These are phyloP conservation scores for Lathamus discolor DNA, from an alignment of 2,113 vertebrate genomes.

Conservation along the genomic window DNA sequence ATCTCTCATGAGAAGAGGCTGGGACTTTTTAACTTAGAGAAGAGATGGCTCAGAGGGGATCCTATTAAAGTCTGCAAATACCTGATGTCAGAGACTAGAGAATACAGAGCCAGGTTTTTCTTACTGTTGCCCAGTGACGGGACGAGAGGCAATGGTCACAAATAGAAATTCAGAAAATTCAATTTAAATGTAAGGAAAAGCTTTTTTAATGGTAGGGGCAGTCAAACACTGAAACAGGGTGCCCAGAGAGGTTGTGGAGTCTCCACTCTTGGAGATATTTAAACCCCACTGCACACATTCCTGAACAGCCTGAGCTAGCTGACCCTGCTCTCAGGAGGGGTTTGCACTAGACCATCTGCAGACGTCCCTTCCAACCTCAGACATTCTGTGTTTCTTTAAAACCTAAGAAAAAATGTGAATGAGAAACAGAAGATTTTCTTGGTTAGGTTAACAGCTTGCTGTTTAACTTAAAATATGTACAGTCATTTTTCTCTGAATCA, in stretches of 20 bases:
- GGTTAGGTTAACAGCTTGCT: slow-evolving; percentile 51
- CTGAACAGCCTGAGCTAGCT: neutral
- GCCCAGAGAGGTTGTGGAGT: neutral
- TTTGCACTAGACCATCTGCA: neutral
- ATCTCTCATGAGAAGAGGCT: neutral
- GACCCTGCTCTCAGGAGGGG: neutral
- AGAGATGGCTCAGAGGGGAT: neutral
- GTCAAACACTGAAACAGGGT: neutral
- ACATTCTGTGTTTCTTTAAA: neutral
- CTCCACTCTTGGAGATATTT: neutral
- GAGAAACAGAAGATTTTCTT: neutral
- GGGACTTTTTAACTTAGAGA: rapidly evolving
- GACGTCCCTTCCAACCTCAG: neutral
- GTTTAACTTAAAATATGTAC: slow-evolving; percentile 60
- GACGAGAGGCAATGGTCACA: neutral
- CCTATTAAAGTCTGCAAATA: neutral
- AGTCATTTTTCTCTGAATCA: slow-evolving; percentile 56
- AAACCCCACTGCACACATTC: neutral
- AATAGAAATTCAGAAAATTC: neutral
- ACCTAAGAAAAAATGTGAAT: neutral
- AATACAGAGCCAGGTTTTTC: neutral
- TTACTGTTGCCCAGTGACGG: neutral
- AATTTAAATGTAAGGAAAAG: neutral
- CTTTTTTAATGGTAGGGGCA: neutral
- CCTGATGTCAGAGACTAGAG: neutral